Evolutionary conservation across 2,113 vertebrate genomes (phyloP), one percentile per base, ranked within the genome.

Genomic region (Scatophagus argus): DNA sequence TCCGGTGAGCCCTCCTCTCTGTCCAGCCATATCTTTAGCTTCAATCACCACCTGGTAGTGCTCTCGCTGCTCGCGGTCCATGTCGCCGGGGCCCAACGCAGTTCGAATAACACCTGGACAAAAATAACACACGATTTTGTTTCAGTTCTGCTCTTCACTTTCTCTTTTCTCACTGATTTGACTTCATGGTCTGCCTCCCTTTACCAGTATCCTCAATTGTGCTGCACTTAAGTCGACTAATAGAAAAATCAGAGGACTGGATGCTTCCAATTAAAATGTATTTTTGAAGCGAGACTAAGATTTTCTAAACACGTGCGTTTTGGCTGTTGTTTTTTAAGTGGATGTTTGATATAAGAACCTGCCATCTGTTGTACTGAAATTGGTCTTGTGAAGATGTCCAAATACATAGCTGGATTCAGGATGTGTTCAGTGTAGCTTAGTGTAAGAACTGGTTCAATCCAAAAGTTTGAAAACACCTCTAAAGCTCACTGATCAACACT

Each of bases 31-130:
- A 74, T 99, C 98, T 73, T 99, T 99, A 46, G 97, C 97, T 85
- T 99, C 96, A 34, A 99, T 98, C 86, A 99, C 96, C 78, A 99
- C 97, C 93, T 98, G 96, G 89, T 99, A 99, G 21, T 96, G 95
- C 60, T 98, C 96, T 68, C 93, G 94, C 81, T 96, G 96, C 94
- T 99, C 98, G 43, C 98, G 93, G 87, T 99, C 96, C 97, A 99
- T 97, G 87, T 97, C 97, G 12, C 96, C 90, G 38, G 90, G 91
- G 61, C 93, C 93, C 84, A 99, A 82, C 34, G 97, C 97, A 44
- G 98, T 98, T 85, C 96, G 96, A 92, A 99, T 99, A 85, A 98
- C 95, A 44, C 98, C 98, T 99, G 85, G 21, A 54, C n/a, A 81
- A 52, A 67, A 52, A 71, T 10, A 63, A 58, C 21, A 56, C 10